phyloP scores from a whole-genome alignment of 2,113 vertebrate genomes.

The Semicossyphus pulcher region DNA sequence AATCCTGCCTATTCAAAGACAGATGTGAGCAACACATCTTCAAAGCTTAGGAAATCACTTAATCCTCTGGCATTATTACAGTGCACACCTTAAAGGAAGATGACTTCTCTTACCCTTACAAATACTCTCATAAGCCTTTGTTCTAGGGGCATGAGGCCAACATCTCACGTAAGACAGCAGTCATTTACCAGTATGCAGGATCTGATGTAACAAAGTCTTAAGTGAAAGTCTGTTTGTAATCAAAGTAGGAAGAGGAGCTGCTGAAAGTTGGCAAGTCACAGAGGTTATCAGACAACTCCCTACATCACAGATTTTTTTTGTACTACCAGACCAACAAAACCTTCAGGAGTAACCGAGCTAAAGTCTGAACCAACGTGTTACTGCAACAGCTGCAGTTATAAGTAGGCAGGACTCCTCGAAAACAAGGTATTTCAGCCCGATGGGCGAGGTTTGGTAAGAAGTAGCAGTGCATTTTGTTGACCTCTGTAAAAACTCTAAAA shows the following conservation, averaged over 20 bases:
- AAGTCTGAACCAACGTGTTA: not conserved
- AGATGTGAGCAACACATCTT: conserved; percentile 29
- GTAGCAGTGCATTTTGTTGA: too few relatives aligned
- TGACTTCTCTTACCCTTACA: not conserved
- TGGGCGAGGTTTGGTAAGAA: too few relatives aligned
- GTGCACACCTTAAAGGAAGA: not conserved
- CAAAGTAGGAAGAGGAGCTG: conserved; percentile 8
- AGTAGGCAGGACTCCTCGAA: not conserved
- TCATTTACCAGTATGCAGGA: conserved; percentile 48
- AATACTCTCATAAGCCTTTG: conserved; percentile 10
- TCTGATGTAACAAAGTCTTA: conserved; percentile 16
- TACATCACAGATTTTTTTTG: conserved; percentile 40
- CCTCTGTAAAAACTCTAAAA: too few relatives aligned
- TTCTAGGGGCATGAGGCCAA: not conserved
- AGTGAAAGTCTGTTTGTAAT: conserved; percentile 38
- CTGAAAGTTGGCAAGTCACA: not conserved
- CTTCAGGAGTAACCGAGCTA: not conserved
- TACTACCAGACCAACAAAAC: not conserved
- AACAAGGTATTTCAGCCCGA: too few relatives aligned
- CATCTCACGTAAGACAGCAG: too few relatives aligned
- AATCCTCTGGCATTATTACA: conserved; percentile 12
- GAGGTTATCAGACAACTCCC: conserved; percentile 15
- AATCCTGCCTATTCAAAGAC: conserved; percentile 13
- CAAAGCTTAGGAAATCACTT: conserved; percentile 7
- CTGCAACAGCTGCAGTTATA: not conserved